phyloP scores from a whole-genome alignment of 1,140 invertebrate genomes.

The Platorchestia sp. region DNA sequence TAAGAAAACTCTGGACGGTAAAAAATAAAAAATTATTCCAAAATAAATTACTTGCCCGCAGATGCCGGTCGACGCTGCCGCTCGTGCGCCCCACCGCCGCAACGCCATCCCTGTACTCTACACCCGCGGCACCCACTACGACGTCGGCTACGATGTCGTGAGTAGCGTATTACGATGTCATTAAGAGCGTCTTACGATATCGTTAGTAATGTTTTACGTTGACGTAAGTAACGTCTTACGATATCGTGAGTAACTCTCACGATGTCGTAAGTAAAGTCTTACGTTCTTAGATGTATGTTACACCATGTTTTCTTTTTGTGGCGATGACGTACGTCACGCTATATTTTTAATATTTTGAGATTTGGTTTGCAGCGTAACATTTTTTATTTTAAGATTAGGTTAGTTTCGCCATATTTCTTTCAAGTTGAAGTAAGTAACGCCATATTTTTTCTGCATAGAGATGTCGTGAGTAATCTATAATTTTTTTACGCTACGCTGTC shows the following conservation, averaged over 20 bases:
- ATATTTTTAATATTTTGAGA: no score
- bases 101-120: slow-evolving; percentile 83
- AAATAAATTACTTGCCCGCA: no score
- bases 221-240: not conserved
- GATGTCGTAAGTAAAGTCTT: not conserved
- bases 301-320: not conserved
- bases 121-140: slow-evolving; percentile 84
- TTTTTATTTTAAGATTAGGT: no score
- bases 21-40: not conserved
- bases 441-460: not conserved
- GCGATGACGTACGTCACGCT: no score
- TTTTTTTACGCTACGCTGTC: not conserved
- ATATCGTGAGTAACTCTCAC: not conserved
- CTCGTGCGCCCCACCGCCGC: slow-evolving; percentile 70
- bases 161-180: slow-evolving; percentile 69
- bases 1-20: not conserved
- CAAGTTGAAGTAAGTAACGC: not conserved
- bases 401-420: no score
- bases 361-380: no score
- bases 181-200: no score
- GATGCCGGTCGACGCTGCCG: not conserved
- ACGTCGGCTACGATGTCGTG: slow-evolving; percentile 88
- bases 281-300: not conserved
- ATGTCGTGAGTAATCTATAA: no score
- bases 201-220: not conserved